phyloP scores from a whole-genome alignment of 2,113 vertebrate genomes.

The Fregata magnificens region DNA sequence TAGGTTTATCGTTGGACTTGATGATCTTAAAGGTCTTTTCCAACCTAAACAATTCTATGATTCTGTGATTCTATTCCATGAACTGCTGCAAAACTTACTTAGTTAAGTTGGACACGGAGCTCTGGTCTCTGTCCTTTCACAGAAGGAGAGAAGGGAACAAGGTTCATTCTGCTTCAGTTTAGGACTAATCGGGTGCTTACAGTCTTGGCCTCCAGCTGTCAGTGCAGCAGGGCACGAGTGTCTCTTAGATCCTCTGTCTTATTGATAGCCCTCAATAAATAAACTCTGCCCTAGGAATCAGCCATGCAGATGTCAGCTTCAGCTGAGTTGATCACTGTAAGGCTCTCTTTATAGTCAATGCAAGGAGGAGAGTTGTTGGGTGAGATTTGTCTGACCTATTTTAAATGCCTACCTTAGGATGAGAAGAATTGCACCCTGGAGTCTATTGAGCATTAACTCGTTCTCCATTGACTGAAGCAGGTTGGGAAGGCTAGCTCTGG shows the following conservation, averaged over 20 bases:
- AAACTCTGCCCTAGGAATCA: background rate
- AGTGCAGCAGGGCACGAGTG: background rate
- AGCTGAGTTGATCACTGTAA: background rate
- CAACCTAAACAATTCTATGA: background rate
- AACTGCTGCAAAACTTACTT: background rate
- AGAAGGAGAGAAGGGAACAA: background rate
- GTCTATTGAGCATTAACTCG: background rate
- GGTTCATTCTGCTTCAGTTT: background rate
- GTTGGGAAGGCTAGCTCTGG: background rate
- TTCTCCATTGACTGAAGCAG: background rate
- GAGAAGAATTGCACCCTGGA: background rate
- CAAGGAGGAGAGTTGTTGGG: background rate
- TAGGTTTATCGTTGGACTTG: background rate
- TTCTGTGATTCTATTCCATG: background rate
- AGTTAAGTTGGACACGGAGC: background rate
- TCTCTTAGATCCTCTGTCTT: background rate
- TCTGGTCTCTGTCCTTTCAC: background rate
- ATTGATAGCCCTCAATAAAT: background rate
- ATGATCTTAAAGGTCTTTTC: background rate
- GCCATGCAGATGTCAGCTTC: background rate
- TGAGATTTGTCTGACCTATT: background rate
- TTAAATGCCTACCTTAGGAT: background rate
- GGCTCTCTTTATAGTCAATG: background rate
- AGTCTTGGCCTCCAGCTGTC: background rate
- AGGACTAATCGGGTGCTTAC: background rate